A percentile compares a stretch with the other conserved stretches of the same genome.
phyloP scores from a whole-genome alignment of 2,888 invertebrate species.

The Helobdella robusta region DNA sequence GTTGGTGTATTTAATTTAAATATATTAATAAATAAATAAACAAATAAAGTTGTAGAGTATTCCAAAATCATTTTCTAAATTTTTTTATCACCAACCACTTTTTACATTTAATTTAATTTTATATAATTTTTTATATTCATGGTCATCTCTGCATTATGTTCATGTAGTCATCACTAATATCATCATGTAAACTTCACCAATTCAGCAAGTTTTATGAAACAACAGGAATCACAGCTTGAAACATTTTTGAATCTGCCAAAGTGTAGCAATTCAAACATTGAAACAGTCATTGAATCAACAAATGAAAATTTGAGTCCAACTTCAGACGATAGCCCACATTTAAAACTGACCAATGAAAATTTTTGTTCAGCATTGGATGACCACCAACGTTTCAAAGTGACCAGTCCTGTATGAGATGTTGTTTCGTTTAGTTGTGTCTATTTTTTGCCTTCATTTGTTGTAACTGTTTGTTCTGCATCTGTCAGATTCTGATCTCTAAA shows the following conservation, averaged over 20 bases:
- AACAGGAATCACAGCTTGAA: slow-evolving; percentile 7
- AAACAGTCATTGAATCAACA: not conserved
- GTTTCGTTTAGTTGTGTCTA: too few species aligned
- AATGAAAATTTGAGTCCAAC: not conserved
- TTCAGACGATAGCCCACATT: too few species aligned
- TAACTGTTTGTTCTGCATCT: too few species aligned
- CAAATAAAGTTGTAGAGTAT: not conserved
- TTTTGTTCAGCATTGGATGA: too few species aligned
- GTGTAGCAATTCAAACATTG: not conserved
- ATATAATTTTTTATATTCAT: not conserved
- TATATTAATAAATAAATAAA: not conserved
- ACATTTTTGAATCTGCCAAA: slow-evolving; percentile 8
- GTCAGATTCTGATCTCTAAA: too few species aligned
- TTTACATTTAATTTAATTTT: not conserved
- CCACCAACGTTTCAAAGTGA: not conserved
- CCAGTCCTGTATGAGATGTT: too few species aligned
- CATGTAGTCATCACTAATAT: too few species aligned
- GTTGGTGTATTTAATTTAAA: not conserved
- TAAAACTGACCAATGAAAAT: too few species aligned
- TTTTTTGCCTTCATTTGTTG: too few species aligned
- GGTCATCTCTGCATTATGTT: not conserved
- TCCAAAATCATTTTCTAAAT: not conserved
- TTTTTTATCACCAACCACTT: not conserved
- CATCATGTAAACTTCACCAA: too few species aligned
- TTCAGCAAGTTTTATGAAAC: too few species aligned